Evolutionary conservation across 2,888 invertebrate species (phyloP).

Genomic region (Eilema caniola): DNA sequence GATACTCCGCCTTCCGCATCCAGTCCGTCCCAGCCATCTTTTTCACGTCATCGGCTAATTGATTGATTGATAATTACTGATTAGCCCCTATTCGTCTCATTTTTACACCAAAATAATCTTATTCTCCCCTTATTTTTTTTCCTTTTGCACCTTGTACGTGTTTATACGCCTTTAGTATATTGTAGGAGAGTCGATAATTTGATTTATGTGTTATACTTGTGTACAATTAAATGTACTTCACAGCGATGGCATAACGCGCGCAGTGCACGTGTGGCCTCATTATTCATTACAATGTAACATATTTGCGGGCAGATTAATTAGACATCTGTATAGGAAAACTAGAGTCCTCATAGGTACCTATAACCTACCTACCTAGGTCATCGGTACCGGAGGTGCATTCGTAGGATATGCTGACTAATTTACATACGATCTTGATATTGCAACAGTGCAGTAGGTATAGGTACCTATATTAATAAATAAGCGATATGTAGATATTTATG

Average conservation of each 20-base stretch:
- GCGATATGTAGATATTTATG: too few relatives aligned
- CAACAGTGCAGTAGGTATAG: too few relatives aligned
- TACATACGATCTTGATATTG: neutral
- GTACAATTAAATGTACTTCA: neutral
- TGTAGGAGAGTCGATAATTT: neutral
- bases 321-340: neutral
- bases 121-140: neutral
- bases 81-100: too few relatives aligned
- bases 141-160: neutral
- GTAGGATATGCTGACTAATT: neutral
- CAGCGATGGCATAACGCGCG: neutral
- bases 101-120: too few relatives aligned
- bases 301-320: neutral
- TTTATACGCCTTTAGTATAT: neutral
- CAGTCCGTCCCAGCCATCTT: too few relatives aligned
- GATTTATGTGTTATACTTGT: neutral
- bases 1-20: too few relatives aligned
- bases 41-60: too few relatives aligned
- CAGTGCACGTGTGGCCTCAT: neutral
- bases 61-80: too few relatives aligned
- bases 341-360: neutral
- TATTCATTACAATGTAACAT: neutral
- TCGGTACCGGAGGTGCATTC: too few relatives aligned
- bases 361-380: too few relatives aligned
- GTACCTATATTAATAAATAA: too few relatives aligned